phyloP scores from a whole-genome alignment of 2,888 invertebrate genomes.

The Conomelus anceps region DNA sequence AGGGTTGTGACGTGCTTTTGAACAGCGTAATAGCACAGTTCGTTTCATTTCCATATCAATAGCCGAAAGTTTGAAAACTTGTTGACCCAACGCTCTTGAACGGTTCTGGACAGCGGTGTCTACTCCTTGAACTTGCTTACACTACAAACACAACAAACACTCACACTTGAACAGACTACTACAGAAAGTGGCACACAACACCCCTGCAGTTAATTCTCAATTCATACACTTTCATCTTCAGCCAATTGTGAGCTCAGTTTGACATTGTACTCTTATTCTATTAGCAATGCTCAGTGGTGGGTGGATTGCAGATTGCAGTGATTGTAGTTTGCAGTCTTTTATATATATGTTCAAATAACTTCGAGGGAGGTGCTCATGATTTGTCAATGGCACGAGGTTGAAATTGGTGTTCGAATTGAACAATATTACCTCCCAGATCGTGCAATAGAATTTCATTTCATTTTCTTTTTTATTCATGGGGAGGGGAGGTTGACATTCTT shows the following conservation, averaged over 20 bases:
- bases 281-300: background rate
- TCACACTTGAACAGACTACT: too few species aligned
- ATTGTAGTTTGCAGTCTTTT: background rate
- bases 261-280: background rate
- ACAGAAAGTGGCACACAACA: background rate
- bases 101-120: background rate
- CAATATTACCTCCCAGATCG: background rate
- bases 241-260: background rate
- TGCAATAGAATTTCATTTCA: background rate
- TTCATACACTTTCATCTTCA: background rate
- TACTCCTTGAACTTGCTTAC: background rate
- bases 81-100: background rate
- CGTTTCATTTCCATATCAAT: background rate
- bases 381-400: background rate
- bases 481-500: background rate
- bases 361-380: background rate
- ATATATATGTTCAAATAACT: background rate
- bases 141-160: background rate
- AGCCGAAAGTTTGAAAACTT: background rate
- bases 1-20: background rate
- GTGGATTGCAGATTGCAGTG: background rate
- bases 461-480: background rate
- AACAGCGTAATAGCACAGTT: background rate
- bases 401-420: background rate
- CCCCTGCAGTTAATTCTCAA: background rate